Base-by-base conservation (phyloP, 2,113 vertebrate genomes). In the Trogon melanurus region DNA sequence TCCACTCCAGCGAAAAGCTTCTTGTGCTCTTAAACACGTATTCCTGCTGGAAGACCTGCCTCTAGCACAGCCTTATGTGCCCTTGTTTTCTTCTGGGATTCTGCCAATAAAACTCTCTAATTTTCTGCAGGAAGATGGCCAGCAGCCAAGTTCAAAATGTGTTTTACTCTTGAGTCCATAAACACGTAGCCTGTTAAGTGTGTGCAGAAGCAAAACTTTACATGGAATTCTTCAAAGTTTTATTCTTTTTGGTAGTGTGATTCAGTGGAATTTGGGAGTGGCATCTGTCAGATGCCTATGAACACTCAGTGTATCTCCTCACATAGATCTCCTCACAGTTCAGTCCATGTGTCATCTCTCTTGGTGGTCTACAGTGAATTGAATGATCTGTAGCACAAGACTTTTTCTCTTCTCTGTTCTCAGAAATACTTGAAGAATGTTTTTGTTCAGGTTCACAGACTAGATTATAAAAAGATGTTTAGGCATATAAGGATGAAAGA, bases 101-200 rank as follows among this genome's bases (percentile, higher is more conserved):
- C 70, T 93, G 91, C 87, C 96, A 95, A 3, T 75, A 73, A 81
- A 95, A 85, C 34, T 95, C 84, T 61, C 61, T 87, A 25, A 88
- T 91, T n/a, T 90, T 67, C 51, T 87, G 7, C 73, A 96, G 91
- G 36, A 76, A 72, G 57, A 47, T 95, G 89, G 94, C 94, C 36
- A 89, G 84, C 79, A 85, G 91, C 87, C 91, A 95, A 88, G 58
- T 94, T 94, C 86, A 85, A 34, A 92, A 72, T 87, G 66, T 72
- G 41, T 94, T 87, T 87, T 85, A 91, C 32, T 89, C 38, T 0
- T 0, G 5, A 91, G 91, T 91, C 80, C 27, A 26, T 95, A 91
- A 95, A 95, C 96, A 87, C 17, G 4, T 95, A 94, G 57, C 21
- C 45, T 41, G 21, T 85, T 72, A 94, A 95, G 36, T 87, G 73